phyloP scores from a whole-genome alignment of 35 echinoderm and acorn worm genomes.

The Ptychodera flava region DNA sequence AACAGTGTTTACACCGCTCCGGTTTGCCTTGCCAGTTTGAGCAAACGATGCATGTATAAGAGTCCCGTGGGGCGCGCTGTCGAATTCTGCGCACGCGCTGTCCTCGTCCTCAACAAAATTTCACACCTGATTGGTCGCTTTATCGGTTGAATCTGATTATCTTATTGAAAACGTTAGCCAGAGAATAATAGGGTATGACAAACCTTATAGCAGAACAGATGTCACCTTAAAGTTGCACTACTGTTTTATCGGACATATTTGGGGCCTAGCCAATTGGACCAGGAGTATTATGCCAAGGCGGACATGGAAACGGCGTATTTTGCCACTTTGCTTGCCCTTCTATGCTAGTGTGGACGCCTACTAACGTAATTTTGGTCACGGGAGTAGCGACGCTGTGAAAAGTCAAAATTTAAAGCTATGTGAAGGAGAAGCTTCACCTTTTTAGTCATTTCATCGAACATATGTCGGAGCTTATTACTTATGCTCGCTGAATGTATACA shows the following conservation, averaged over 20 bases:
- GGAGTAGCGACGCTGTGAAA: too few species aligned
- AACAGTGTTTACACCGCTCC: background rate
- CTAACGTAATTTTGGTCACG: too few species aligned
- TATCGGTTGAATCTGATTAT: background rate
- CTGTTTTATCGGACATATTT: constrained; percentile 1
- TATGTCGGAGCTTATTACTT: background rate
- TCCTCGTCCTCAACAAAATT: background rate
- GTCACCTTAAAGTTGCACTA: background rate
- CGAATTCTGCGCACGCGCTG: background rate
- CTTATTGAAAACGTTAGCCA: background rate
- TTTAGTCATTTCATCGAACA: background rate
- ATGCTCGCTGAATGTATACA: background rate
- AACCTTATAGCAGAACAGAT: background rate
- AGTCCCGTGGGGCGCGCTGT: background rate
- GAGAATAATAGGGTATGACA: background rate
- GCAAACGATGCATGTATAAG: background rate
- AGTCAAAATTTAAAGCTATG: background rate
- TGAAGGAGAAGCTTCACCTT: background rate
- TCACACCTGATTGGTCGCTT: background rate
- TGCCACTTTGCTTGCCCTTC: too few species aligned
- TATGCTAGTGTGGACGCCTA: too few species aligned
- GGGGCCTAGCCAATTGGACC: too few species aligned
- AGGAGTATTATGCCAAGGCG: too few species aligned
- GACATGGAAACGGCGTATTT: too few species aligned
- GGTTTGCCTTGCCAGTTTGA: background rate